Evolutionary conservation across 2,113 vertebrate species (phyloP), one percentile per base, ranked within the genome.

Genomic region (Coptodon rendalli): DNA sequence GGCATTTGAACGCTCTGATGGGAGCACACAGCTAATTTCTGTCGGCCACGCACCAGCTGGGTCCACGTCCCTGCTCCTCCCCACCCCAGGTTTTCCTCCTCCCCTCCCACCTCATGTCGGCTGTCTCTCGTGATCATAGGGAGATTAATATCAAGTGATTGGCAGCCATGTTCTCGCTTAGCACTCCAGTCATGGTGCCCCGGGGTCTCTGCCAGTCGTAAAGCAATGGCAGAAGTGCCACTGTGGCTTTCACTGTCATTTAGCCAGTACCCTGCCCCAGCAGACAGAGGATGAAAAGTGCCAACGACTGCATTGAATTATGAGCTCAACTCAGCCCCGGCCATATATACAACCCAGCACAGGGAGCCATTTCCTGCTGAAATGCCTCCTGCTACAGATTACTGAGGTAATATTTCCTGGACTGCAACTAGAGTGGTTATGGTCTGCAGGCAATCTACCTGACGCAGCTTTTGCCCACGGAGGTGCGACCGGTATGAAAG

Each of bases 321-420:
- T 86, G 87, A 91, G 92, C 50, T 86, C 8, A 50, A 81, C 90
- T 93, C 87, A 83, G 89, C 85, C 91, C 83, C 9, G 8, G 85
- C 68, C 81, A 59, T 94, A 93, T 92, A 93, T 87, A 94, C 89
- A 90, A 13, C 89, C 82, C 85, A 86, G 90, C 81, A 80, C 82
- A 53, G 89, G 89, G 89, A 94, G 85, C 85, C 82, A 76, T 95
- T 94, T 94, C 89, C 87, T 68, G 83, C 89, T 91, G 84, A 94
- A 95, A 92, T 90, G 92, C 90, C 92, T 93, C 91, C 89, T 92
- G 91, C 89, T 85, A 89, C 91, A 94, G 89, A 93, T 94, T 92
- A 92, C 86, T n/a, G 80, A 89, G 88, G 91, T 90, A 91, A 94
- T 95, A 93, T 94, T 93, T 93, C 83, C 91, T 88, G 66, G 81